Evolutionary conservation across 2,888 invertebrate genomes (phyloP), one percentile per base, ranked within the genome.

Genomic region (Stenoptilia bipunctidactyla): DNA sequence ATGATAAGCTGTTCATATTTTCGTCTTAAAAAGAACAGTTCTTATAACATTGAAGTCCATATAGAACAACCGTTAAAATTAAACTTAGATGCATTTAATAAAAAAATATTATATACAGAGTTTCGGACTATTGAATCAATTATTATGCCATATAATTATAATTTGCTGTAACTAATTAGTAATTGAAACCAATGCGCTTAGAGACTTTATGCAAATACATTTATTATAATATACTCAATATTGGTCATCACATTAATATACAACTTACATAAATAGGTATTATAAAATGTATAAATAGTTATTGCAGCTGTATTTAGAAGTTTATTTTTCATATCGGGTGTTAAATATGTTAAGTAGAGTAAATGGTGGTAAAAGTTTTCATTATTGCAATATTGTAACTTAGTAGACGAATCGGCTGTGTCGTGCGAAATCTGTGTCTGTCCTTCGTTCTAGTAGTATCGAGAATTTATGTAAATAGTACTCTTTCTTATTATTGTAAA

Each of bases 261-360:
- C 30, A 66, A 66, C 63, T 5, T 20, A 65, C 60, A 66, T n/a
- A 61, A 69, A 67, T 67, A 64, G 52, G 59, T 70, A 71, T 67
- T 73, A 61, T 79, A 76, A 74, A 82, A 80, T 82, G 79, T 82
- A 82, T 77, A 83, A 80, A 82, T 83, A 83, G 79, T 80, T 83
- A 82, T 79, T 80, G 80, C 83, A 75, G 73, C 80, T 75, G 77
- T 82, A 83, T 76, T 82, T 82, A 83, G 82, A 75, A 67, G 77
- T 82, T 83, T 83, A 83, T 82, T 83, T 83, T 83, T 83, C 80
- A 82, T 83, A 83, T 80, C 76, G 76, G 71, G 76, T 83, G 82
- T 83, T 82, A 66, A 76, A 75, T 77, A 79, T 71, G 68, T 77
- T 79, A 79, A 66, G 75, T 83, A 82, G 82, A 75, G 73, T 79